Base-by-base conservation (phyloP, 2,888 invertebrate genomes). In the Mesorhabditis spiculigera region DNA sequence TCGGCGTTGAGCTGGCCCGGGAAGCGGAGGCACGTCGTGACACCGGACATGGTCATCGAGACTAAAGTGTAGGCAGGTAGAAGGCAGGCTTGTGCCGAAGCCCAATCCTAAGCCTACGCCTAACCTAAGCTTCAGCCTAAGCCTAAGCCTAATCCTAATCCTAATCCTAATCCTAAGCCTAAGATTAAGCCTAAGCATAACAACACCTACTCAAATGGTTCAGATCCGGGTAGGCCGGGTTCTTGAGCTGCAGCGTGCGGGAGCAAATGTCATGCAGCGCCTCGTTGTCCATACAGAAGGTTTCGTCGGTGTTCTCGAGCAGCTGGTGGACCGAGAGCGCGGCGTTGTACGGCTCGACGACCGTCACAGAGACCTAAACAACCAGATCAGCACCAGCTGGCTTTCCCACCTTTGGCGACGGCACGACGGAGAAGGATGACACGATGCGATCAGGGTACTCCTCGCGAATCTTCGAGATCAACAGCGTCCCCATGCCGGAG, bases 401-500 rank as follows among this genome's bases (percentile, higher is more conserved):
- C 41, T 16, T 63, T 5, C 68, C 2, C 8, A 78, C 82, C 89
- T 93, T 93, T 10, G 93, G 92, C 4, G 92, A 93, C 43, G 94
- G 87, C 90, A 94, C 91, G 76, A 95, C 94, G 73, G 93, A 94
- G 89, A 93, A 95, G 86, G 94, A 94, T 90, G 93, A 93, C 95
- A 95, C 95, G 83, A 95, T 95, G 89, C 95, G 92, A 89, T 95
- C 95, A 81, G 95, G 95, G 87, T 94, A 95, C 89, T 95, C 95
- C 89, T 95, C 95, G 84, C 94, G 91, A 88, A 95, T 95, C 89
- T 95, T 95, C 81, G 93, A 93, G 86, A 95, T 95, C 78, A 95
- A 90, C 4, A 93, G 87, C 0, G 93, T 93, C 5, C 93, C 93
- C 91, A 93, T 91, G 1, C 93, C 93, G 0, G 93, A 92, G 0